phyloP scores from a whole-genome alignment of 2,113 vertebrate species.

The Chascanopsetta lugubris region DNA sequence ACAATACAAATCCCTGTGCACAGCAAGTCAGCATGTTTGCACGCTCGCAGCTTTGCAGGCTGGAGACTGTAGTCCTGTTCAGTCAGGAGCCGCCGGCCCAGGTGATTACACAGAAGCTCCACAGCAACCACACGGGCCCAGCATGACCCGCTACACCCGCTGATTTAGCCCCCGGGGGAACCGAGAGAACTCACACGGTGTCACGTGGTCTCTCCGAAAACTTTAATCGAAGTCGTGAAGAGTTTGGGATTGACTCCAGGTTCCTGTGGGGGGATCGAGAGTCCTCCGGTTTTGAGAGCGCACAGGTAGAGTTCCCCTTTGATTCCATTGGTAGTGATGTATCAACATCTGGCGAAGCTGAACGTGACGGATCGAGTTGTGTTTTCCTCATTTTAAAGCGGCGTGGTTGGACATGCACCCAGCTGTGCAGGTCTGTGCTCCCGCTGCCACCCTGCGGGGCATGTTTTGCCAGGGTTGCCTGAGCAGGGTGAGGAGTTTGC shows the following conservation, averaged over 20 bases:
- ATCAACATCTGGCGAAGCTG: no score
- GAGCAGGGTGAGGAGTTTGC: slow-evolving; percentile 26
- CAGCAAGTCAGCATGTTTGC: slow-evolving; percentile 81
- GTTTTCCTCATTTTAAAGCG: slow-evolving; percentile 20
- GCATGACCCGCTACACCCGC: slow-evolving; percentile 45
- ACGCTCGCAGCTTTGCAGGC: slow-evolving; percentile 56
- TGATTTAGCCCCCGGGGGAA: slow-evolving; percentile 61
- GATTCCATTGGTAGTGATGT: neutral
- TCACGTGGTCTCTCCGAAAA: no score
- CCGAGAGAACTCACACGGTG: slow-evolving; percentile 40
- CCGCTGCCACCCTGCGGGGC: slow-evolving; percentile 38
- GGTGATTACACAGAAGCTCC: slow-evolving; percentile 23
- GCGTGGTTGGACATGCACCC: slow-evolving; percentile 60
- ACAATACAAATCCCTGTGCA: slow-evolving; percentile 78
- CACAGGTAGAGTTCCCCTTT: slow-evolving; percentile 53
- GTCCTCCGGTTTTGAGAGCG: slow-evolving; percentile 45
- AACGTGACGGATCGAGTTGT: neutral
- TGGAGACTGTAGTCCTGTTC: slow-evolving; percentile 65
- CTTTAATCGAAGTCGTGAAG: no score
- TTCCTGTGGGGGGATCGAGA: slow-evolving; percentile 21
- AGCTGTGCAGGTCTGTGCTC: slow-evolving; percentile 47
- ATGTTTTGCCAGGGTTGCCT: slow-evolving; percentile 55
- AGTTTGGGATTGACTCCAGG: slow-evolving; percentile 27
- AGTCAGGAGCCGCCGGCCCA: slow-evolving; percentile 39
- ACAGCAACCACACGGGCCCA: slow-evolving; percentile 68